Percentiles rank a stretch among this genome's conserved stretches.
phyloP scores from a whole-genome alignment of 2,113 vertebrate genomes.

The Nothobranchius furzeri region DNA sequence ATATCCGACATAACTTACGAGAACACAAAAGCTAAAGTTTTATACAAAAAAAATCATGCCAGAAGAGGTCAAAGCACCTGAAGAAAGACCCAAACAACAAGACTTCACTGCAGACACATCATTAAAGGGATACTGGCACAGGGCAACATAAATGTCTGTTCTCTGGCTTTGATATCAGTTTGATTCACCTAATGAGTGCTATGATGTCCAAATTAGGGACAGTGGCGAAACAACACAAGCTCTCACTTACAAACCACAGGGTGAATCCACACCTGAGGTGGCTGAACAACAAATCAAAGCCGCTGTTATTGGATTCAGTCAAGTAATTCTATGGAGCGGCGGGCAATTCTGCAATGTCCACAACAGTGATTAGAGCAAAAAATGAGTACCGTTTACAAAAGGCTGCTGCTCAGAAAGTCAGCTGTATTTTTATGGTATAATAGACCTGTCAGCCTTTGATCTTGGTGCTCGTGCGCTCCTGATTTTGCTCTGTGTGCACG shows the following conservation, averaged over 20 bases:
- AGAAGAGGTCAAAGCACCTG: slow-evolving; percentile 21
- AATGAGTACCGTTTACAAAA: slow-evolving; percentile 38
- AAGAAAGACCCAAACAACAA: slow-evolving; percentile 39
- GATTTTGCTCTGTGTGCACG: slow-evolving; percentile 22
- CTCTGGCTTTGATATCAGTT: slow-evolving; percentile 60
- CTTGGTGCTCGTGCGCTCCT: slow-evolving; percentile 22
- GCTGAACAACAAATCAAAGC: slow-evolving; percentile 65
- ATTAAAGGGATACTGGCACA: slow-evolving; percentile 30
- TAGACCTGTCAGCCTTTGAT: slow-evolving; percentile 47
- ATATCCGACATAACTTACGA: slow-evolving; percentile 18
- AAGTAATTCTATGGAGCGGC: slow-evolving; percentile 48
- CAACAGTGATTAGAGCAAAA: slow-evolving; percentile 68
- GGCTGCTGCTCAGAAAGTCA: slow-evolving; percentile 33
- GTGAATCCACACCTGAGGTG: slow-evolving; percentile 52
- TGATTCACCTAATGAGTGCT: slow-evolving; percentile 60
- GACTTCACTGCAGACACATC: slow-evolving; percentile 24
- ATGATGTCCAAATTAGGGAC: slow-evolving; percentile 62
- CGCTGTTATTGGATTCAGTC: slow-evolving; percentile 33
- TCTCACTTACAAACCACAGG: slow-evolving; percentile 61
- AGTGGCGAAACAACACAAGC: slow-evolving; percentile 46
- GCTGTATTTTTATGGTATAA: slow-evolving; percentile 31
- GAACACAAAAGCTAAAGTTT: slow-evolving; percentile 26
- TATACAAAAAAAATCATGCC: slow-evolving; percentile 36
- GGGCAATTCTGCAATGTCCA: slow-evolving; percentile 52
- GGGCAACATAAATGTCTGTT: slow-evolving; percentile 13